A percentile compares a stretch with the other conserved stretches of the same genome.
Conservation (phyloP, 2,888 invertebrate species). For the Blastobasis lacticolella region DNA sequence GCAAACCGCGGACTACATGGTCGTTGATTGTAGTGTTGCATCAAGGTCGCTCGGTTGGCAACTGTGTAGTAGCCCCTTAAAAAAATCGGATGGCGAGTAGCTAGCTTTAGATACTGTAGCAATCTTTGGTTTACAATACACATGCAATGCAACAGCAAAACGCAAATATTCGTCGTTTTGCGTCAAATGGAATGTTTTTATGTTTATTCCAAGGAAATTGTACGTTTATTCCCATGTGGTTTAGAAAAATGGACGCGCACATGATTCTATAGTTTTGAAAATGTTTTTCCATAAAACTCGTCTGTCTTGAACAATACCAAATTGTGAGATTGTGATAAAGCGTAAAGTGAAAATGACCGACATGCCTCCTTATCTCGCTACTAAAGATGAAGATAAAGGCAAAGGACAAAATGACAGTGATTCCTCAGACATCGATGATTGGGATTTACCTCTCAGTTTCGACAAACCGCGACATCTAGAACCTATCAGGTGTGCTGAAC, state of each 20-base stretch:
- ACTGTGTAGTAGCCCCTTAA: too few species aligned
- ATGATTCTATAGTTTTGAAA: conserved; percentile 55
- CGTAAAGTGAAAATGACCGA: conserved; percentile 66
- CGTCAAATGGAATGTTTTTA: conserved; percentile 8
- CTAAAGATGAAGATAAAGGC: conserved; percentile 61
- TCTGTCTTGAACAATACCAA: conserved; percentile 21
- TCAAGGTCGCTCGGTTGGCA: too few species aligned
- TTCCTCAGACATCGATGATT: conserved; percentile 71
- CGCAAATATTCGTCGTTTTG: conserved; percentile 4
- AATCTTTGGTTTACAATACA: too few species aligned
- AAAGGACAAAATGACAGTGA: conserved; percentile 59
- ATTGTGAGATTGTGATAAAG: conserved; percentile 29
- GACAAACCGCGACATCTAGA: conserved; percentile 77
- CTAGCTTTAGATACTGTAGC: too few species aligned
- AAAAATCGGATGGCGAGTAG: too few species aligned
- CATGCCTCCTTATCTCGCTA: conserved; percentile 68
- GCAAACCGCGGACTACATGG: too few species aligned
- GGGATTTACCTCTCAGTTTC: conserved; percentile 82
- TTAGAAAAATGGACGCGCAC: conserved; percentile 67
- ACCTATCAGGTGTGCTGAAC: conserved; percentile 66
- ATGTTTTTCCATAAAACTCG: conserved; percentile 44
- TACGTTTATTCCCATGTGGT: conserved; percentile 68
- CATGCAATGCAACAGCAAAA: not conserved
- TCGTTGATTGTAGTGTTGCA: too few species aligned
- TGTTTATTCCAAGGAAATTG: conserved; percentile 16